These are phyloP conservation scores for Drosophila buzzatii DNA, from an alignment of 2,888 invertebrate genomes.

Conservation along the genomic window DNA sequence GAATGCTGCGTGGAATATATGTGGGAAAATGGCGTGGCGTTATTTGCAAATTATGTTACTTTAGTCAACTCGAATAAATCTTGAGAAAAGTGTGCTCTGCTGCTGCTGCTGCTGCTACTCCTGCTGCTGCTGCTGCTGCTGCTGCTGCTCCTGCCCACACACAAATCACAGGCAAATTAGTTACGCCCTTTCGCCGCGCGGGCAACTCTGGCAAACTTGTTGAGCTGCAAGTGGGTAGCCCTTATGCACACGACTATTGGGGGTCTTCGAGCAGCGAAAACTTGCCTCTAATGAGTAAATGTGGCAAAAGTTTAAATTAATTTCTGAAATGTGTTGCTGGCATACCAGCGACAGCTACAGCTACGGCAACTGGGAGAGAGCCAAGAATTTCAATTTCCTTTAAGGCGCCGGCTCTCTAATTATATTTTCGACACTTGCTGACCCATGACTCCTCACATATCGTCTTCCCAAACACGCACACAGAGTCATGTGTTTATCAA, in stretches of 20 bases:
- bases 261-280: conserved; percentile 38
- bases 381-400: conserved; percentile 61
- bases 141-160: conserved; percentile 36
- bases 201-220: conserved; percentile 57
- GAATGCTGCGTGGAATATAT: conserved; percentile 7
- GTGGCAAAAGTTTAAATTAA: conserved; percentile 78
- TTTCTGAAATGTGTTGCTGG: conserved; percentile 63
- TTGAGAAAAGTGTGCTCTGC: conserved; percentile 38
- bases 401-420: conserved; percentile 38
- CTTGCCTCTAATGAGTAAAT: conserved; percentile 76
- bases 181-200: conserved; percentile 33
- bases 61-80: conserved; percentile 74
- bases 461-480: not conserved
- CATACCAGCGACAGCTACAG: not conserved
- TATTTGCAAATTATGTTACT: conserved; percentile 76
- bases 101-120: not conserved
- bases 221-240: conserved; percentile 64
- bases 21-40: conserved; percentile 32
- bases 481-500: conserved; percentile 20
- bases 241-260: conserved; percentile 22
- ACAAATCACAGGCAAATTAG: conserved; percentile 75
- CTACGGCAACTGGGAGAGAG: not conserved
- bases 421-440: conserved; percentile 58
- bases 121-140: not conserved
- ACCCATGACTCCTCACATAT: conserved; percentile 1